Evolutionary conservation across 2,888 invertebrate genomes (phyloP), one percentile per base, ranked within the genome.

Genomic region (Drosophila emarginata): DNA sequence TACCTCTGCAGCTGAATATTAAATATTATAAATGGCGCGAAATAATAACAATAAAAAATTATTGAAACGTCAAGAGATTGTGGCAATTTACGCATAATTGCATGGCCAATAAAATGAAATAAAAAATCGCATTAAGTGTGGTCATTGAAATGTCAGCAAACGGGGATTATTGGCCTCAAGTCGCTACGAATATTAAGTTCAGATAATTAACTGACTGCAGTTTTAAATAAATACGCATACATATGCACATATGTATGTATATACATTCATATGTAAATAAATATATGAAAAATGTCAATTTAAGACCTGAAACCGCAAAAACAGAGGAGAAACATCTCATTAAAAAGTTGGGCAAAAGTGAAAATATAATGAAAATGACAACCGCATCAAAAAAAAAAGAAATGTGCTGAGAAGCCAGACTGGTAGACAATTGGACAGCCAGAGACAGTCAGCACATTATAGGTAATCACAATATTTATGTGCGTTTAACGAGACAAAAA

Each of bases 391-490:
- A 64, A 70, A 70, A 78, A 40, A 18, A 39, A 39, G n/a, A n/a
- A 61, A 18, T 32, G 64, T 50, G 68, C 57, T 61, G 63, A 65
- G 67, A 68, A 61, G 60, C 57, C 54, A 63, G 66, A 72, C 58
- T 61, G 63, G 61, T 62, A 50, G 57, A 21, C 58, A 63, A 40
- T 56, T 39, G 57, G 61, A 40, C 60, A 66, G 54, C 15, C 51
- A 28, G 70, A 59, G 77, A 64, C 72, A 69, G 68, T 73, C 66
- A 63, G 79, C 82, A 74, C 88, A 87, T 82, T 85, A 85, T 74
- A 77, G 82, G 88, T 87, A 82, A 82, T 82, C 86, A 85, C 86
- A 75, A 86, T 88, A 85, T 82, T 82, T 82, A 87, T 87, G 88
- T 87, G 71, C 79, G 72, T 79, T 82, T 82, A 82, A 87, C 80